Percentiles rank a stretch among this genome's conserved stretches.
phyloP scores from a whole-genome alignment of 2,797 vertebrate species.

The Hydrophis major region DNA sequence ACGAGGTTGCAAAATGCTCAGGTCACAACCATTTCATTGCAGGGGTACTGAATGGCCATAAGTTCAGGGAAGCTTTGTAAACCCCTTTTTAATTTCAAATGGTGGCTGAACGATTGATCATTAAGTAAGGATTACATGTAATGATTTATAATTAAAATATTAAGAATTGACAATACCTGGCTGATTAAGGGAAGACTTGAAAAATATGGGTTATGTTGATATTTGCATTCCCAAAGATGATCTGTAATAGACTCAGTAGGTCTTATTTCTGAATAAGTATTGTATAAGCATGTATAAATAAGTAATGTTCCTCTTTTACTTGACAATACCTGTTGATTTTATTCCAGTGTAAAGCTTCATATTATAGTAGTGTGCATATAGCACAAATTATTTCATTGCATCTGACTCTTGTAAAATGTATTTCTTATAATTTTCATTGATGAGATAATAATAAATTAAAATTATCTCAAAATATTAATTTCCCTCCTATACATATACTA shows the following conservation, averaged over 20 bases:
- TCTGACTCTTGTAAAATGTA: neutral
- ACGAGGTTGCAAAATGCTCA: neutral
- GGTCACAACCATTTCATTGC: neutral
- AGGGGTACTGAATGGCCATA: neutral
- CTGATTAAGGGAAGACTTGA: neutral
- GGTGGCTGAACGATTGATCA: neutral
- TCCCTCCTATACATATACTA: neutral
- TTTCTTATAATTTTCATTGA: neutral
- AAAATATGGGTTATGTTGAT: neutral
- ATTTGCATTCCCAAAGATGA: neutral
- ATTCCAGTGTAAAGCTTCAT: neutral
- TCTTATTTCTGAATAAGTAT: neutral
- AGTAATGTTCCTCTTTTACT: neutral
- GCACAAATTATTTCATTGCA: neutral
- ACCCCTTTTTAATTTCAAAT: neutral
- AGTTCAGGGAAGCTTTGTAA: neutral
- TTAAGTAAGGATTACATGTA: neutral
- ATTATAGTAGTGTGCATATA: neutral
- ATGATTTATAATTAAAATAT: neutral
- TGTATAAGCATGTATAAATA: neutral
- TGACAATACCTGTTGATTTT: neutral
- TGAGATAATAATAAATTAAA: neutral
- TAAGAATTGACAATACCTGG: neutral
- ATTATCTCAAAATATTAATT: neutral
- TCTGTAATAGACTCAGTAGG: neutral